Evolutionary conservation across 2,113 vertebrate species (phyloP).

Genomic region (Rhea americana): DNA sequence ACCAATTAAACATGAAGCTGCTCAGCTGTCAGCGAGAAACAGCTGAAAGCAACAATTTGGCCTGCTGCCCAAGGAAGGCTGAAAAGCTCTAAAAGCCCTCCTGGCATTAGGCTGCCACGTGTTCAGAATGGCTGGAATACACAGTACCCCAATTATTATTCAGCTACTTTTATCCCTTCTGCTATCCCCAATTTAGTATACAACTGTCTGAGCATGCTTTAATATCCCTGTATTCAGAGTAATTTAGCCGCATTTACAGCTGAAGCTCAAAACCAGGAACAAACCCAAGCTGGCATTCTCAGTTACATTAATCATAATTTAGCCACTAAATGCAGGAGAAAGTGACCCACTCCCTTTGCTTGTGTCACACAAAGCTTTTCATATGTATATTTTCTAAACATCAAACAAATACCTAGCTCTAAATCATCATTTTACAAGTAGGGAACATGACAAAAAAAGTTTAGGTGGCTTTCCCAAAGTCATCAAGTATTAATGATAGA

Average conservation of each 20-base stretch:
- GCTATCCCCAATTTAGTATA: background rate
- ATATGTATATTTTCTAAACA: background rate
- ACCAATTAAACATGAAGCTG: background rate
- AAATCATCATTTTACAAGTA: background rate
- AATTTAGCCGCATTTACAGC: background rate
- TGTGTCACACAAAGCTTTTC: background rate
- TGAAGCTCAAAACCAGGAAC: background rate
- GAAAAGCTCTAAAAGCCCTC: constrained; percentile 54
- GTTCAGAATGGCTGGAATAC: constrained; percentile 10
- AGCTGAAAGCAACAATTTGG: constrained; percentile 41
- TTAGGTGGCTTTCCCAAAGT: background rate
- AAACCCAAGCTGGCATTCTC: background rate
- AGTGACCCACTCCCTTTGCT: background rate
- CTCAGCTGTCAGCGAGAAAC: constrained; percentile 27
- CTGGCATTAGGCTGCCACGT: constrained; percentile 55
- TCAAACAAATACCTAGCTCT: background rate
- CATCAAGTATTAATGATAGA: background rate
- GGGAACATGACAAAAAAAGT: background rate
- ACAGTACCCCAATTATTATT: constrained; percentile 51
- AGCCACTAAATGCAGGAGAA: background rate
- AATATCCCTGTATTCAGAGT: background rate
- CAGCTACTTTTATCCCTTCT: constrained; percentile 37
- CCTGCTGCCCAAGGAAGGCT: constrained; percentile 15
- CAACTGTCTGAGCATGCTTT: background rate
- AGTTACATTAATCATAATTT: background rate